A percentile compares a stretch with the other conserved stretches of the same genome.
These are phyloP conservation scores for Euplagia quadripunctaria DNA, from an alignment of 2,888 invertebrate species.

Conservation along the genomic window DNA sequence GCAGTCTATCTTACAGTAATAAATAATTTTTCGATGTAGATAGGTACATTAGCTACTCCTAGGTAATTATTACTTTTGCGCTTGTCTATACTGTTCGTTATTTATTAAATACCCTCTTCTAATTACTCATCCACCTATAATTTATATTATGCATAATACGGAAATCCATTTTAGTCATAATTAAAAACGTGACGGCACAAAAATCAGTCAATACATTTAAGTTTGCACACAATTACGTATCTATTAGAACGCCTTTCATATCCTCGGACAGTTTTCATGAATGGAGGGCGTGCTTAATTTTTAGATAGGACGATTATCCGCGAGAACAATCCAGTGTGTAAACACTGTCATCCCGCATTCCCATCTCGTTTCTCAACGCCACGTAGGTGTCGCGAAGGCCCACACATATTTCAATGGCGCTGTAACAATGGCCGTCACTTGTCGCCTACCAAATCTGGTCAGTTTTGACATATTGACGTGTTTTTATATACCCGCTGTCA, in stretches of 20 bases:
- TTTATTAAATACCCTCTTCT: too few relatives aligned
- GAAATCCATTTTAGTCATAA: constrained; percentile 32
- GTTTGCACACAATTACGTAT: constrained; percentile 24
- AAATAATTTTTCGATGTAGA: too few relatives aligned
- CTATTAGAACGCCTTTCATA: constrained; percentile 39
- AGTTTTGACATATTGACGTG: constrained; percentile 87
- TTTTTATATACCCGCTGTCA: constrained; percentile 84
- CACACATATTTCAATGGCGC: constrained; percentile 82
- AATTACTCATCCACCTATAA: too few relatives aligned
- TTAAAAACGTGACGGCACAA: constrained; percentile 61
- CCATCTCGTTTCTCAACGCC: constrained; percentile 57
- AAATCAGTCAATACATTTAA: constrained; percentile 19
- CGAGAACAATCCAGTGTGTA: constrained; percentile 76
- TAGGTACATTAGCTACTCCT: too few relatives aligned
- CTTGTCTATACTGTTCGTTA: too few relatives aligned
- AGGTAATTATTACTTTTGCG: too few relatives aligned
- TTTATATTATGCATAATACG: not conserved
- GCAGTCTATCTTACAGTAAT: too few relatives aligned
- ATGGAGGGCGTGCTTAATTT: constrained; percentile 79
- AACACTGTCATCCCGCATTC: constrained; percentile 74
- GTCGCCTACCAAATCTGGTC: constrained; percentile 83
- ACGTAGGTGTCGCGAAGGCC: constrained; percentile 78
- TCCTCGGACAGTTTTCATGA: constrained; percentile 61
- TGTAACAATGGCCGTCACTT: constrained; percentile 81
- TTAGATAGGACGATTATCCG: constrained; percentile 73